Evolutionary conservation across 1,140 invertebrate species (phyloP).

Genomic region (Heliconius himera): DNA sequence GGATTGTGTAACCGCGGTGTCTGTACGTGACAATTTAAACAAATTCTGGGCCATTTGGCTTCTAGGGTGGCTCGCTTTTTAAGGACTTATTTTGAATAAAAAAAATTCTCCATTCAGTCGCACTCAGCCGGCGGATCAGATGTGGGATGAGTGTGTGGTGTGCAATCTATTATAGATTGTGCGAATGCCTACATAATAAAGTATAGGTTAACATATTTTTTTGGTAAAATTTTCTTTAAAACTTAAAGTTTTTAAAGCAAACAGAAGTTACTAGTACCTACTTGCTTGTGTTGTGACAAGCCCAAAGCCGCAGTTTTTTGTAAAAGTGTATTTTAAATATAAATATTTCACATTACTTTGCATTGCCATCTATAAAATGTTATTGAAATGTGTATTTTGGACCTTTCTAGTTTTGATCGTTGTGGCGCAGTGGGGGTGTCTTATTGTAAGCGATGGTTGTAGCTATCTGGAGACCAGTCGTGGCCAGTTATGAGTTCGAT

Average conservation of each 20-base stretch:
- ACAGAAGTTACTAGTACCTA: too few species aligned
- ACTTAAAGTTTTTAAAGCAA: too few species aligned
- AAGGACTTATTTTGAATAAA: slow-evolving; percentile 76
- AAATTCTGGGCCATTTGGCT: slow-evolving; percentile 81
- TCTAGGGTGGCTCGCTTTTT: slow-evolving; percentile 75
- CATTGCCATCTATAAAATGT: not conserved
- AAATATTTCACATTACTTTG: too few species aligned
- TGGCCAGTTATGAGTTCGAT: too few species aligned
- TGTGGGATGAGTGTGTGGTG: slow-evolving; percentile 68
- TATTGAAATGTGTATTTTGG: not conserved
- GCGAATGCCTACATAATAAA: slow-evolving; percentile 23
- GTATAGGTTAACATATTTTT: not conserved
- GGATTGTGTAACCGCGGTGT: slow-evolving; percentile 76
- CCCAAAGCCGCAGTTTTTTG: too few species aligned
- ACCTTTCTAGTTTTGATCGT: not conserved
- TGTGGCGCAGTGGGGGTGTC: too few species aligned
- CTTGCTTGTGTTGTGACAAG: too few species aligned
- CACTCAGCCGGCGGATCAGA: slow-evolving; percentile 59
- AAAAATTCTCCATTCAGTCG: slow-evolving; percentile 63
- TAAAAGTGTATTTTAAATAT: too few species aligned
- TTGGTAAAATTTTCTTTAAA: not conserved
- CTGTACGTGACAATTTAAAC: slow-evolving; percentile 82
- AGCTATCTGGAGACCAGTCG: too few species aligned
- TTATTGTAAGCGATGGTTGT: too few species aligned
- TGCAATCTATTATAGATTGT: slow-evolving; percentile 18